Percentiles rank a stretch among this genome's conserved stretches.
phyloP scores from a whole-genome alignment of 2,888 invertebrate species.

The Fissipunctia ypsillon region DNA sequence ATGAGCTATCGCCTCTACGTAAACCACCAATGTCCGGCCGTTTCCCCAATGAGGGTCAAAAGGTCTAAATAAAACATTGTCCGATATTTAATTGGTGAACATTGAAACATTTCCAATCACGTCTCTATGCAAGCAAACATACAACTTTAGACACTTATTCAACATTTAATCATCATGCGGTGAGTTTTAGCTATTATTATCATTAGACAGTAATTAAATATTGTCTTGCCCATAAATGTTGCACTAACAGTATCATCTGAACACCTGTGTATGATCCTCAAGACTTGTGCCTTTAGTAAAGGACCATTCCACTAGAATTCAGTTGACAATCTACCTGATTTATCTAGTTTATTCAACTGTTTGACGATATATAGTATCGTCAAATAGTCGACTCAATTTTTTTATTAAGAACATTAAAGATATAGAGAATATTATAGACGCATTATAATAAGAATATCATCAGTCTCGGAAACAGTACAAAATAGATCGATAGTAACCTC shows the following conservation, averaged over 20 bases:
- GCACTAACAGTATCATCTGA: neutral
- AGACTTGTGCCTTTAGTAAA: no score
- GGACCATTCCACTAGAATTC: no score
- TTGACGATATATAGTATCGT: no score
- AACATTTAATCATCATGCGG: neutral
- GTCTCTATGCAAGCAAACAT: neutral
- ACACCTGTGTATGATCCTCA: neutral
- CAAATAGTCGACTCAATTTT: no score
- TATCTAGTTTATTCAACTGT: neutral
- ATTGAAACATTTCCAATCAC: constrained; percentile 13
- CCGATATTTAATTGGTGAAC: constrained; percentile 3
- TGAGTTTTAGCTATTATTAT: neutral
- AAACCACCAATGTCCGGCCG: constrained; percentile 38
- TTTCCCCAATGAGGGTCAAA: constrained; percentile 20
- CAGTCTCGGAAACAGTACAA: neutral
- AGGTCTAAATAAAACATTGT: constrained; percentile 32
- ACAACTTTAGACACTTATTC: neutral
- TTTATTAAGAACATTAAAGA: neutral
- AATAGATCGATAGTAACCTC: constrained; percentile 19
- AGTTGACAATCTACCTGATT: neutral
- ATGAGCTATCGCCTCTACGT: constrained; percentile 26
- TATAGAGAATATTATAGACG: neutral
- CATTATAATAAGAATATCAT: neutral
- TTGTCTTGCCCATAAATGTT: neutral
- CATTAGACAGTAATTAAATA: neutral